Percentiles rank a stretch among this genome's conserved stretches.
phyloP scores from a whole-genome alignment of 2,888 invertebrate genomes.

The Pheosia gnoma region DNA sequence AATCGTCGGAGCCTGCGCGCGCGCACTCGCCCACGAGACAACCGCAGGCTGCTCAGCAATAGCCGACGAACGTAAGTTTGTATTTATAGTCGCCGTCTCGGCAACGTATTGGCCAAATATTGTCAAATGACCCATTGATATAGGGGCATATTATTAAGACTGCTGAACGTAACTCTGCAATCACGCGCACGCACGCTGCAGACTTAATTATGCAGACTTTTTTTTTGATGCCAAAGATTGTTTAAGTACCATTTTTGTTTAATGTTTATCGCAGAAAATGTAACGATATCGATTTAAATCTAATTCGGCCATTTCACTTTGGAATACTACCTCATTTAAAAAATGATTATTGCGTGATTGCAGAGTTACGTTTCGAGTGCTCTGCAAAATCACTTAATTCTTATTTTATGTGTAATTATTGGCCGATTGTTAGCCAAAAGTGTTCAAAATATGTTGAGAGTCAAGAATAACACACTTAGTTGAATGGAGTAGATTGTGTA shows the following conservation, averaged over 20 bases:
- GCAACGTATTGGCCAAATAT: constrained; percentile 20
- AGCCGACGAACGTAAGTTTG: constrained; percentile 22
- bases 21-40: constrained; percentile 65
- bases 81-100: constrained; percentile 16
- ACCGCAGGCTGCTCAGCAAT: constrained; percentile 32
- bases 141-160: constrained; percentile 5
- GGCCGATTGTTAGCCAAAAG: constrained; percentile 8
- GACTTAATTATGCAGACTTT: background rate
- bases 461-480: background rate
- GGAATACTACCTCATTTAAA: background rate
- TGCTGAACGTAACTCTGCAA: constrained; percentile 34
- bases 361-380: constrained; percentile 24
- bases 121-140: constrained; percentile 6
- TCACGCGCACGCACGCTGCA: constrained; percentile 17
- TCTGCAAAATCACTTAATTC: constrained; percentile 25
- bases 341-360: constrained; percentile 8
- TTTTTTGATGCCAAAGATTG: constrained; percentile 36
- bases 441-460: constrained; percentile 4
- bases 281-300: background rate
- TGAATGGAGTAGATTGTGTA: background rate
- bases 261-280: background rate
- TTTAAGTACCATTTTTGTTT: constrained; percentile 11
- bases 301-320: background rate
- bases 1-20: constrained; percentile 55
- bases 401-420: constrained; percentile 21